Percentiles rank a stretch among this genome's conserved stretches.
These are phyloP conservation scores for Platycheirus rosarum DNA, from an alignment of 2,888 invertebrate species.

Conservation along the genomic window DNA sequence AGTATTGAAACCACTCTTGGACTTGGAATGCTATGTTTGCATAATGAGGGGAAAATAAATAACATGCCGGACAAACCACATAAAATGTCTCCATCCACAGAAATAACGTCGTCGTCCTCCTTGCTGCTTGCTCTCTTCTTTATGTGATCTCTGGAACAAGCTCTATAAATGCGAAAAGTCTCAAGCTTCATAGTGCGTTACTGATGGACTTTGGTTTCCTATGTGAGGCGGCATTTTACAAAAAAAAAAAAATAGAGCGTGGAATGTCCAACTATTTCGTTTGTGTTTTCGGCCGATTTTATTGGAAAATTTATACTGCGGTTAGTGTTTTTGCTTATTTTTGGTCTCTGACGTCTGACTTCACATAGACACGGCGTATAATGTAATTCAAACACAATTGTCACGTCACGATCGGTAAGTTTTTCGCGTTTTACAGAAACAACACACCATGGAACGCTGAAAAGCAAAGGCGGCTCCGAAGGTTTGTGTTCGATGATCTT, in stretches of 20 bases:
- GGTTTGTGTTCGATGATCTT: constrained; percentile 43
- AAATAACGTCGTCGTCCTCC: background rate
- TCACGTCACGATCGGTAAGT: constrained; percentile 67
- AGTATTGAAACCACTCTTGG: constrained; percentile 44
- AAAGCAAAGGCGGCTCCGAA: constrained; percentile 29
- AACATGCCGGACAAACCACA: constrained; percentile 66
- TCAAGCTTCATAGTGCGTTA: constrained; percentile 30
- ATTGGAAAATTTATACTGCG: constrained; percentile 64
- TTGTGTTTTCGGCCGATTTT: constrained; percentile 40
- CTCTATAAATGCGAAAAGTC: background rate
- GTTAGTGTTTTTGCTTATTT: constrained; percentile 30
- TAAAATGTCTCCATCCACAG: constrained; percentile 66
- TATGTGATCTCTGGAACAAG: constrained; percentile 18
- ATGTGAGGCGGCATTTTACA: constrained; percentile 27
- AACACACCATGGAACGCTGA: constrained; percentile 2
- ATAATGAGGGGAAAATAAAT: constrained; percentile 73
- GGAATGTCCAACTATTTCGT: constrained; percentile 30
- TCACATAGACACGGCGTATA: constrained; percentile 58
- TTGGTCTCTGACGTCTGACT: constrained; percentile 62
- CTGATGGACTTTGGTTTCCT: constrained; percentile 24
- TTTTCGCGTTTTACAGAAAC: constrained; percentile 19
- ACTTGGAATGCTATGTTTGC: constrained; percentile 70
- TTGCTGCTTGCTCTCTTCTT: background rate
- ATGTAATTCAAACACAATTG: constrained; percentile 66
- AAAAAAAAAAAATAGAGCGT: background rate